Evolutionary conservation across 64 coral and sea anemone genomes (phyloP), one percentile per base, ranked within the genome.

Genomic region (Acropora yongei): DNA sequence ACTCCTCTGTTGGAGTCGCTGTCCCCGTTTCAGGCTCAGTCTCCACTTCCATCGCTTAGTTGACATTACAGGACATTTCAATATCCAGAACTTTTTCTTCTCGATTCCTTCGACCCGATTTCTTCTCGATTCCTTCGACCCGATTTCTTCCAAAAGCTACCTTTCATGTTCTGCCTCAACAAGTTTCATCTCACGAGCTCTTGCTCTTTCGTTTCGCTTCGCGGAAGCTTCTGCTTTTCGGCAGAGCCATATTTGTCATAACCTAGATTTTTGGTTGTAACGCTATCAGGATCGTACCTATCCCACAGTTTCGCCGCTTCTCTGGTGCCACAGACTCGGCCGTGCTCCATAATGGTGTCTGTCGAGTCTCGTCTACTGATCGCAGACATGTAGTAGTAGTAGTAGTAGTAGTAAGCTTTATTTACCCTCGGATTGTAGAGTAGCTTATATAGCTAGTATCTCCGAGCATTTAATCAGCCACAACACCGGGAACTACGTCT

Each of bases 1-100:
- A 79, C 71, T 86, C 81, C 83, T 93, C 81, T 63, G 91, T 93
- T 87, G 87, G 91, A 48, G 91, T 93, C 48, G 76, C 82, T 83
- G 74, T 87, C 58, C 83, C 91, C 17, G 68, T 71, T 71, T 71
- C 68, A 71, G 18, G 68, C 57, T 78, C 75, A 78, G 91, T 77
- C 76, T 93, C 83, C n/a, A 72, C 81, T 68, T 72, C 61, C 67
- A 83, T 78, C 18, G 74, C 41, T 68, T 49, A 50, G 66, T 93
- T 53, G 18, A n/a, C 48, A 19, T 80, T 58, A 41, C 87, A 93
- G 11, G 30, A 47, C 74, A 67, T 86, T 18, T 19, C 8, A 83
- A 78, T 87, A 19, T 92, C 61, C 6, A 69, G 43, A 18, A 85
- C 40, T 71, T 82, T 91, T 76, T 84, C 80, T 49, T 80, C 90